Conservation (phyloP, 2,888 invertebrate species). For the Andricus quercusramuli region DNA sequence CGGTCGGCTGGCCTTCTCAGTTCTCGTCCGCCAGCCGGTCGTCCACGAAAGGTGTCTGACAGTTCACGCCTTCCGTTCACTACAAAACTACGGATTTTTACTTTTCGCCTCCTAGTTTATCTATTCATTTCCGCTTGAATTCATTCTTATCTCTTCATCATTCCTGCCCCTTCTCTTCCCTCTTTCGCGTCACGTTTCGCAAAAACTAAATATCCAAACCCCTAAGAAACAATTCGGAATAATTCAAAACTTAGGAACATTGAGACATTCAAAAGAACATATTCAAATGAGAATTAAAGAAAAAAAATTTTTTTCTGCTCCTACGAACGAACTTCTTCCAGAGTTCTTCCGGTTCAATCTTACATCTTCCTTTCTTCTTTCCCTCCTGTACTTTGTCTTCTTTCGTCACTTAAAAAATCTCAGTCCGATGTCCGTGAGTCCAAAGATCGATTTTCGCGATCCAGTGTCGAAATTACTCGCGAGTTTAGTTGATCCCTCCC, state of each 20-base stretch:
- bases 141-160: neutral
- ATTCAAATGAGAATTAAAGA: neutral
- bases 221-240: neutral
- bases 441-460: conserved; percentile 40
- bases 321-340: neutral
- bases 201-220: neutral
- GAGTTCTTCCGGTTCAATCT: neutral
- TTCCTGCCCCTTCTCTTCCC: neutral
- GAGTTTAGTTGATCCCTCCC: conserved; percentile 22
- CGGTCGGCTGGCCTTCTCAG: conserved; percentile 75
- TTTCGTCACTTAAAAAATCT: conserved; percentile 34
- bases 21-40: conserved; percentile 75
- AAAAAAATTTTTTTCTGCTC: neutral
- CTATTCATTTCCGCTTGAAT: neutral
- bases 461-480: conserved; percentile 38
- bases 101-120: conserved; percentile 21
- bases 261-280: neutral
- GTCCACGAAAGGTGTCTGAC: conserved; percentile 64
- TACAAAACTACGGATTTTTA: conserved; percentile 50
- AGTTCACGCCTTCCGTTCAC: conserved; percentile 61
- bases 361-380: conserved; percentile 16
- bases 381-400: conserved; percentile 34
- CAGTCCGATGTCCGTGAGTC: conserved; percentile 35
- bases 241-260: neutral
- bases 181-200: neutral